phyloP scores from a whole-genome alignment of 1,140 invertebrate genomes.

The Schlechtendalia chinensis region DNA sequence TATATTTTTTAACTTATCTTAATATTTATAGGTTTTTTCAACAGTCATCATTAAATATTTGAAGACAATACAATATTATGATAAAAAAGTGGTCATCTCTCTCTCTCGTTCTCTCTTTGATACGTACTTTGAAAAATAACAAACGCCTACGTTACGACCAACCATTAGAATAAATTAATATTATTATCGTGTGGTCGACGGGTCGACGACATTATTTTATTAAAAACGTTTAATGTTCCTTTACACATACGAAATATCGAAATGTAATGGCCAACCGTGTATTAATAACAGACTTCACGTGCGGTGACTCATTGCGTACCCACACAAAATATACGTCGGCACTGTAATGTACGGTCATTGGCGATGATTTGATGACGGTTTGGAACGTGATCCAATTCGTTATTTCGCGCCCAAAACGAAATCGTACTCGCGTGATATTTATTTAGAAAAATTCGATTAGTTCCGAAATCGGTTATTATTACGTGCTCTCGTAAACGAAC shows the following conservation, averaged over 20 bases:
- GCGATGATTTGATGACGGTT: not conserved
- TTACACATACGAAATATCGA: not conserved
- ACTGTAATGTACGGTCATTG: conserved; percentile 2
- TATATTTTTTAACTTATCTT: no score
- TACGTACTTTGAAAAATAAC: not conserved
- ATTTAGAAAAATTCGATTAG: not conserved
- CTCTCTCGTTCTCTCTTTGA: not conserved
- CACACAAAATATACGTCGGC: not conserved
- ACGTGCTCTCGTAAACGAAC: not conserved
- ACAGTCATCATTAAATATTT: not conserved
- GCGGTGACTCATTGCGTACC: not conserved
- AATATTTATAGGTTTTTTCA: not conserved
- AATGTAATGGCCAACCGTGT: conserved; percentile 1
- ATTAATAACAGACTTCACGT: not conserved
- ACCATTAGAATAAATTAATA: not conserved
- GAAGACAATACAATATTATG: conserved; percentile 19
- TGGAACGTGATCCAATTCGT: not conserved
- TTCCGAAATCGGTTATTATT: not conserved
- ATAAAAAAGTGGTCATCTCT: not conserved
- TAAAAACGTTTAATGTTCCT: not conserved
- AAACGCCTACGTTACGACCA: not conserved
- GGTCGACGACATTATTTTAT: conserved; percentile 27
- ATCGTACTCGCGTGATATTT: not conserved
- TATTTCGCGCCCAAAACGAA: not conserved
- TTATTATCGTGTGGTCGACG: not conserved